Evolutionary conservation across 2,113 vertebrate genomes (phyloP), one percentile per base, ranked within the genome.

Genomic region (Pangasianodon gigas): DNA sequence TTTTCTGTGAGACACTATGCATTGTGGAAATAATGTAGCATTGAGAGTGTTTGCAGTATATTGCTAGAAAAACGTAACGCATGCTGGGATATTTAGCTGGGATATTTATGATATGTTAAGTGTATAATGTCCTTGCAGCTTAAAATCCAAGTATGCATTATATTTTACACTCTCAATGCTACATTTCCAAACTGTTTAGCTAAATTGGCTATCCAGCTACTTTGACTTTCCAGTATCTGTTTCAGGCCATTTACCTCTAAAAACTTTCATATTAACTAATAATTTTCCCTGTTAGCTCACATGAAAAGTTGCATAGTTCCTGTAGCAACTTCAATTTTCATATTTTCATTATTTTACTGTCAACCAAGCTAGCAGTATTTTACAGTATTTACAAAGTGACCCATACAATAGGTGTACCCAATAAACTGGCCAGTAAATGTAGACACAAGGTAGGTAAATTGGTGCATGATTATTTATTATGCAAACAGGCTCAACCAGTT

Each of bases 401-500:
- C 18, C 44, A 75, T 75, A 44, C 8, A 2, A 3, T 75, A 44
- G 19, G 6, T 44, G 37, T 51, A 29, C 3, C 11, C 11, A 29
- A 48, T 77, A 11, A 74, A 74, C 37, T 44, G 2, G 18, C 10
- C 18, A 74, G 21, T 44, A 24, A 46, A 46, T 26, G 21, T 26
- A 75, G 41, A 46, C 24, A 51, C 77, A 51, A 14, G 4, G 8
- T 19, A 81, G 3, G 7, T 19, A 56, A 82, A 82, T 3, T 81
- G 13, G 48, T 81, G 48, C 0, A n/a, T n/a, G 11, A 14, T n/a
- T 81, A 81, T 56, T 82, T 26, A 48, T 29, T 79, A 48, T 48
- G 10, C 21, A 74, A 41, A 87, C 71, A 91, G 83, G 41, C 32
- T 77, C 67, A 41, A 87, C 2, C 37, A 19, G 46, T n/a, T 52